Percentiles rank a stretch among this genome's conserved stretches.
phyloP scores from a whole-genome alignment of 2,797 vertebrate species.

The Mus minutoides region DNA sequence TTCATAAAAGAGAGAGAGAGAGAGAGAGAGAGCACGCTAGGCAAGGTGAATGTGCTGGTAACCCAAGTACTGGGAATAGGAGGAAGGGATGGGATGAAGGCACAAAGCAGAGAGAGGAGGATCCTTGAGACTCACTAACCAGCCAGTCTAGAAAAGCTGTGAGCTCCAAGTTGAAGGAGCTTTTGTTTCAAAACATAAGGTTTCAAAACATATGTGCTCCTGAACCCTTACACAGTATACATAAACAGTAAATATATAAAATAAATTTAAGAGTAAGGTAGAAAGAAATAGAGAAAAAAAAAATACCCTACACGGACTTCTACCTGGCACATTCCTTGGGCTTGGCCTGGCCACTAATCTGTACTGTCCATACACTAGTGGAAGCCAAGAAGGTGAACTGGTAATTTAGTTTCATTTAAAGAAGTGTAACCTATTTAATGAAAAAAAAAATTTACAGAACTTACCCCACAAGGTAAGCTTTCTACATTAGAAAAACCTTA shows the following conservation, averaged over 20 bases:
- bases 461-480: neutral
- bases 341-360: neutral
- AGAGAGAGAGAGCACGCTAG: no score
- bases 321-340: neutral
- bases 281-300: neutral
- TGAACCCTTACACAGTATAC: neutral
- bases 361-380: neutral
- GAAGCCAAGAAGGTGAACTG: neutral
- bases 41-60: neutral
- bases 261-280: neutral
- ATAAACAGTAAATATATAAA: neutral
- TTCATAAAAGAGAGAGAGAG: no score
- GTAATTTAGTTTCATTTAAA: neutral
- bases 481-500: neutral
- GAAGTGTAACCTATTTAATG: constrained; percentile 8
- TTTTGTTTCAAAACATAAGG: neutral
- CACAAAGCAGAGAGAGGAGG: neutral
- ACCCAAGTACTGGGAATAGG: no score
- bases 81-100: neutral
- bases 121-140: neutral
- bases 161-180: neutral
- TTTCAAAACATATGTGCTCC: neutral
- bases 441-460: constrained; percentile 40
- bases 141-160: neutral
- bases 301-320: neutral